A percentile compares a stretch with the other conserved stretches of the same genome.
phyloP scores from a whole-genome alignment of 2,888 invertebrate genomes.

The Aradus depressus region DNA sequence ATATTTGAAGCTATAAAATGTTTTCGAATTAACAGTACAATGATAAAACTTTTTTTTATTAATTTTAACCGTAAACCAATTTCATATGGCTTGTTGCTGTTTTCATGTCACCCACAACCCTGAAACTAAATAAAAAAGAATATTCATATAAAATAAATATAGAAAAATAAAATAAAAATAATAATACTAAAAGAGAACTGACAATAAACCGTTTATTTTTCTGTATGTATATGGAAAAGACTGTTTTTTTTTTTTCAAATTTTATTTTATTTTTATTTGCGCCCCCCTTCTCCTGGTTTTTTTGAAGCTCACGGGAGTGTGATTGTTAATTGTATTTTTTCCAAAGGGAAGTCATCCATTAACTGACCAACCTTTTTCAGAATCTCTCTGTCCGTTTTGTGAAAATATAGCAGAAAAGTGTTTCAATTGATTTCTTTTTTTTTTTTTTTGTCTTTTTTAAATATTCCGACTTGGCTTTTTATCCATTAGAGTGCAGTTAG shows the following conservation, averaged over 20 bases:
- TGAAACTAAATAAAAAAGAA: too few relatives aligned
- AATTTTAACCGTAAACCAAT: too few relatives aligned
- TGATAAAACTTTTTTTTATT: too few relatives aligned
- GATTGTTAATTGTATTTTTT: slow-evolving; percentile 19
- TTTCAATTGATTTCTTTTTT: slow-evolving; percentile 16
- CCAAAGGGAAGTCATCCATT: slow-evolving; percentile 19
- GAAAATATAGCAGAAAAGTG: slow-evolving; percentile 20
- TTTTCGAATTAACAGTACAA: too few relatives aligned
- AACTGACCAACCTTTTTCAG: slow-evolving; percentile 15
- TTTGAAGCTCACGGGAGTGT: slow-evolving; percentile 9
- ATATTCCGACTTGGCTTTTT: slow-evolving; percentile 15
- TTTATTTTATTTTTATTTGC: not conserved
- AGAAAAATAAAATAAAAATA: too few relatives aligned
- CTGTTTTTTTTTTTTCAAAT: not conserved
- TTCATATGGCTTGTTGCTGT: too few relatives aligned
- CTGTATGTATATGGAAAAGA: slow-evolving; percentile 2
- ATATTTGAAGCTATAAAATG: too few relatives aligned
- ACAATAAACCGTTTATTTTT: slow-evolving; percentile 19
- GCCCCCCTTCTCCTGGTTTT: not conserved
- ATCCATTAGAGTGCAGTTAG: too few relatives aligned
- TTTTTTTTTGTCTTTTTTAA: slow-evolving; percentile 14
- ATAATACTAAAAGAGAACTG: slow-evolving; percentile 13
- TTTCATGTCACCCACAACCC: too few relatives aligned
- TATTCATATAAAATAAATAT: too few relatives aligned
- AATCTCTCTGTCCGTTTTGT: slow-evolving; percentile 15